Base-by-base conservation (phyloP, 2,888 invertebrate species). In the Meteorus cinctellus region DNA sequence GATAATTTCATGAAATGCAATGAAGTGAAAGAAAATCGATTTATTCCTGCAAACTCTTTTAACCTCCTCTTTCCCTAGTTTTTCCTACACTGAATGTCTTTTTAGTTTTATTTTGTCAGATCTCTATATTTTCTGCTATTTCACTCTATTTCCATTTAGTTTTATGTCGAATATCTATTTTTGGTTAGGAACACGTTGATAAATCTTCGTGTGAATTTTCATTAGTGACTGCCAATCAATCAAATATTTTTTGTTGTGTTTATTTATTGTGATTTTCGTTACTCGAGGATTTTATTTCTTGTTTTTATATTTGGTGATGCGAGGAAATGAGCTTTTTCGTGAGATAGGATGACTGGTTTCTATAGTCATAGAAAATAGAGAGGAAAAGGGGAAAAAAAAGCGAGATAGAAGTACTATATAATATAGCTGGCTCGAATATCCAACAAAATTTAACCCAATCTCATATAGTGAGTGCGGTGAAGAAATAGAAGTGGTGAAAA, bases 161-260 rank as follows among this genome's bases (percentile, higher is more conserved):
- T n/a, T 3, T 16, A 48, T 48, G 16, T n/a, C n/a, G 16, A n/a
- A 48, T n/a, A n/a, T 48, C n/a, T 48, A 48, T 48, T 14, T 48
- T 48, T n/a, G 14, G 48, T 48, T n/a, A 48, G n/a, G 16, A n/a
- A 16, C 19, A 19, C 55, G 19, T 55, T 55, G 55, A 55, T 55
- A 55, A 55, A 55, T 55, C 55, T 55, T 8, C 55, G 55, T 55
- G 55, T 8, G 55, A 55, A 55, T 55, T 55, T 55, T 55, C 55
- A 55, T 55, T 24, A 55, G 55, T 55, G 55, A n/a, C 55, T 55
- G 55, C 19, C 55, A 55, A 55, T 55, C 55, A 55, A 55, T 55
- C 55, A 55, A 4, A 19, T 19, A n/a, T 55, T 24, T 55, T 55
- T 55, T 19, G 19, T 19, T 55, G 8, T 41, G 8, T 41, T 8